Percentiles rank a stretch among this genome's conserved stretches.
These are phyloP conservation scores for Meda fulgida DNA, from an alignment of 2,797 vertebrate species.

Conservation along the genomic window DNA sequence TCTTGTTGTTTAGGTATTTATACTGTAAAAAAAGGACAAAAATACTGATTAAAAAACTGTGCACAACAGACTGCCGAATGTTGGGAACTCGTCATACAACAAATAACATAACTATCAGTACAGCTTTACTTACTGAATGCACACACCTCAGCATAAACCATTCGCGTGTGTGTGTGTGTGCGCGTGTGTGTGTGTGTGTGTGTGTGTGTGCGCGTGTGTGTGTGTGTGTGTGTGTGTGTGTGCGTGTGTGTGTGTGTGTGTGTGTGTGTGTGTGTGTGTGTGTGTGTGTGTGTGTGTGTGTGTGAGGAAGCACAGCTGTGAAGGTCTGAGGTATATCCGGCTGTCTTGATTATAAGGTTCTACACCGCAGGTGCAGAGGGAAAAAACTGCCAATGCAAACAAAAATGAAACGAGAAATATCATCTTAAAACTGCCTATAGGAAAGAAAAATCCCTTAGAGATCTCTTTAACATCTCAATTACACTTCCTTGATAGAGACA, in stretches of 20 bases:
- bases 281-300: neutral
- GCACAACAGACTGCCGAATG: neutral
- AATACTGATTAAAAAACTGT: neutral
- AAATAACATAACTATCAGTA: neutral
- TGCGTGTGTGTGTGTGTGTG: neutral
- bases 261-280: neutral
- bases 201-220: neutral
- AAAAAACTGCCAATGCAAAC: conserved; percentile 59
- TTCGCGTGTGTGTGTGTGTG: neutral
- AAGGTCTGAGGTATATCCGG: conserved; percentile 55
- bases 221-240: neutral
- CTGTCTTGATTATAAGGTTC: conserved; percentile 75
- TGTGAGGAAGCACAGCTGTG: conserved; percentile 15
- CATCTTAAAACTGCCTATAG: neutral
- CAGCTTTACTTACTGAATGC: conserved; percentile 6
- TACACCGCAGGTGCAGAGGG: conserved; percentile 74
- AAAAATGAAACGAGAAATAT: conserved; percentile 60
- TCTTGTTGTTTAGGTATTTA: neutral
- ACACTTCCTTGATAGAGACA: neutral
- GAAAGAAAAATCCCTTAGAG: conserved; percentile 16
- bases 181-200: neutral
- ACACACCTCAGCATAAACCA: conserved; percentile 1
- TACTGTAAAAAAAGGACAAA: neutral
- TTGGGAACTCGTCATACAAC: neutral
- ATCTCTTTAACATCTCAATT: conserved; percentile 9